Evolutionary conservation across 37 sponge, comb jelly and placozoan species (phyloP), one percentile per base, ranked within the genome.

Genomic region (Oopsacas minuta): DNA sequence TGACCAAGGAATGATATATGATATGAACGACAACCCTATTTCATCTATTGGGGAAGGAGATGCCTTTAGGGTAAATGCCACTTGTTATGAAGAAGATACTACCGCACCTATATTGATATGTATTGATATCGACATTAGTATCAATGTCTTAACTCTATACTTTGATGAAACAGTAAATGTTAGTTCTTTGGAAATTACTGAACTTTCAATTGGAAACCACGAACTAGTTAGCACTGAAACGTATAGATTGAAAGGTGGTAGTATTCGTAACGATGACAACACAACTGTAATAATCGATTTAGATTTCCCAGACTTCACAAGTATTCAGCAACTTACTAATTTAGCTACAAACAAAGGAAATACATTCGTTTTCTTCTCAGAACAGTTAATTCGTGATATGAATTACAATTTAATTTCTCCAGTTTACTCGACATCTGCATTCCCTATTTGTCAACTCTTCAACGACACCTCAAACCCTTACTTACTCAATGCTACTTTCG

Each of bases 81-180:
- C 88, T 37, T 92, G 93, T 85, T 95, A 87, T 81, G 86, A 85
- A 5, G 83, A 32, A 10, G 96, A 95, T 61, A 83, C 38, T 0
- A 95, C 96, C 25, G 83, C 86, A 51, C 96, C 96, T 38, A 37
- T 37, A 22, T 87, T 95, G 23, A 36, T 75, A 8, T 0, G 36
- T 1, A 92, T 92, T 83, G 90, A 95, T 52, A 53, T 95, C 8
- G 86, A 95, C 81, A 86, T 92, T 49, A 85, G 85, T 36, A 86
- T 86, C 81, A 89, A 91, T 83, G 53, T 53, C 35, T 23, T 92
- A 0, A 88, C 87, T 35, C 87, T 95, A 17, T 86, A 85, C 85
- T 95, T 95, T 88, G 86, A 87, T 37, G 96, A 95, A 39, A 92
- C 96, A 20, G 89, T 95, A 23, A 88, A 91, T 36, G 37, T 85